Percentiles rank a stretch among this genome's conserved stretches.
Conservation (phyloP, 1,140 invertebrate genomes). For the Sinonovacula constricta region DNA sequence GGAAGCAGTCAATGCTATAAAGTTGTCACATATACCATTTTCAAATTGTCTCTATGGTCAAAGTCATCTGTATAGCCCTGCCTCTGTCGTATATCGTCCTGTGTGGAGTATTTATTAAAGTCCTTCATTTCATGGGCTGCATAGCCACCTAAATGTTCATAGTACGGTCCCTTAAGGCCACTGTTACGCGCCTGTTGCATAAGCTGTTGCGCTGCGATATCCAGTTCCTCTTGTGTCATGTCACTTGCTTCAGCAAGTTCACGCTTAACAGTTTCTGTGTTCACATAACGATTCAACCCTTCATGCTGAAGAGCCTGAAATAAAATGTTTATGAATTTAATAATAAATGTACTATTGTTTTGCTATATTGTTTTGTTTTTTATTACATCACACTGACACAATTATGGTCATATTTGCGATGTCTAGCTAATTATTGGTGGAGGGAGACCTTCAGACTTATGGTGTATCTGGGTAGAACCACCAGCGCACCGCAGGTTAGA, state of each 20-base stretch:
- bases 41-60: conserved; percentile 37
- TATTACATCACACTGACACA: too few species aligned
- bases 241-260: conserved; percentile 97
- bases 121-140: conserved; percentile 72
- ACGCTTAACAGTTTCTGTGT: conserved; percentile 92
- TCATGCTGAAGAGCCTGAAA: conserved; percentile 93
- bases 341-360: neutral
- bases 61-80: conserved; percentile 26
- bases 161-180: conserved; percentile 54
- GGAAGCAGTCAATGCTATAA: conserved; percentile 27
- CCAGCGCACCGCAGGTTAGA: too few species aligned
- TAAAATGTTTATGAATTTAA: too few species aligned
- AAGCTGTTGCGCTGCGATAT: conserved; percentile 88
- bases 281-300: conserved; percentile 94
- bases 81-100: conserved; percentile 36
- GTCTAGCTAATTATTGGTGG: too few species aligned
- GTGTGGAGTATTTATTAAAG: conserved; percentile 70
- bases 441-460: too few species aligned
- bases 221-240: conserved; percentile 97
- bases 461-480: too few species aligned
- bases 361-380: too few species aligned
- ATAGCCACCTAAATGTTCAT: conserved; percentile 67
- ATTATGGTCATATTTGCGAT: too few species aligned
- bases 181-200: conserved; percentile 72
- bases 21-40: conserved; percentile 56